These are phyloP conservation scores for Delia radicum DNA, from an alignment of 1,140 invertebrate genomes.

Conservation along the genomic window DNA sequence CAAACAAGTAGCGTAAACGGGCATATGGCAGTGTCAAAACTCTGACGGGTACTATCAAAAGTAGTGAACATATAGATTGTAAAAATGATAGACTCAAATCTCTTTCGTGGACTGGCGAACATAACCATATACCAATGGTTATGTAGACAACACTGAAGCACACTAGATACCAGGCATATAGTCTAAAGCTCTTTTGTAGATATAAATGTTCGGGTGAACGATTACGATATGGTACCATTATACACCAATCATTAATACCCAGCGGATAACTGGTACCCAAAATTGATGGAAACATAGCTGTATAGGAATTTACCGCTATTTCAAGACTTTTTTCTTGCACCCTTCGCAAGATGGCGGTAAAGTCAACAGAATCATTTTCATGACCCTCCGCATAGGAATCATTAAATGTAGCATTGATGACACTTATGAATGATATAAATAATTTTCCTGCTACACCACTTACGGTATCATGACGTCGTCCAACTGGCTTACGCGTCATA, in stretches of 20 bases:
- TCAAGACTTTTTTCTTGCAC: slow-evolving; percentile 31
- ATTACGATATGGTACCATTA: slow-evolving; percentile 47
- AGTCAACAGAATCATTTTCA: slow-evolving; percentile 19
- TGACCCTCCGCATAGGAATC: slow-evolving; percentile 26
- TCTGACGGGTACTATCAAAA: slow-evolving; percentile 33
- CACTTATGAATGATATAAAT: slow-evolving; percentile 40
- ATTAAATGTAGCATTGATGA: slow-evolving; percentile 39
- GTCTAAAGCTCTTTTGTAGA: slow-evolving; percentile 35
- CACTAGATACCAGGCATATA: slow-evolving; percentile 37
- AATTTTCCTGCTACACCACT: slow-evolving; percentile 42
- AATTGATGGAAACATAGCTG: slow-evolving; percentile 30
- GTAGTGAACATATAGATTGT: slow-evolving; percentile 40
- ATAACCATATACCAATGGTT: slow-evolving; percentile 39
- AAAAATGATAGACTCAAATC: slow-evolving; percentile 41
- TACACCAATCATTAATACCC: slow-evolving; percentile 49
- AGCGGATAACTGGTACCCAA: slow-evolving; percentile 43
- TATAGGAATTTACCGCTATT: slow-evolving; percentile 45
- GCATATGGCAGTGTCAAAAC: slow-evolving; percentile 27
- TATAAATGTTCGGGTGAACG: slow-evolving; percentile 38
- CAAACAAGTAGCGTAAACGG: slow-evolving; percentile 39
- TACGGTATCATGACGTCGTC: slow-evolving; percentile 24
- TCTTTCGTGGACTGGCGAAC: slow-evolving; percentile 34
- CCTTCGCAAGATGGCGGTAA: slow-evolving; percentile 28
- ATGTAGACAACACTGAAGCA: slow-evolving; percentile 35
- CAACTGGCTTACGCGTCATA: slow-evolving; percentile 26